phyloP scores from a whole-genome alignment of 1,140 invertebrate species.

The Sarcophaga peregrina region DNA sequence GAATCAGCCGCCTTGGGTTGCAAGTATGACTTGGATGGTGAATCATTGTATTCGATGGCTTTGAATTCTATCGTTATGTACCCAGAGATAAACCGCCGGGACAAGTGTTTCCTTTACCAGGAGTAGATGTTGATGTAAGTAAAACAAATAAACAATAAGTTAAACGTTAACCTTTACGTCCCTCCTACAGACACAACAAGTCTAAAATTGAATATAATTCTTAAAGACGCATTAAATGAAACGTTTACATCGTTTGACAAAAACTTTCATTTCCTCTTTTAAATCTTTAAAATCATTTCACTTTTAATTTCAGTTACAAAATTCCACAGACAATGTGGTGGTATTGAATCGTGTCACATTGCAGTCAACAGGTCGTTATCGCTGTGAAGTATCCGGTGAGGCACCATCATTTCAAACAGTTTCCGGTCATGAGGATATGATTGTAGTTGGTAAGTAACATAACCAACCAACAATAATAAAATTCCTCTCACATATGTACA shows the following conservation, averaged over 20 bases:
- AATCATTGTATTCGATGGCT: conserved; percentile 84
- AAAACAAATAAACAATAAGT: conserved; percentile 14
- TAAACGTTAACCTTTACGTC: too few species aligned
- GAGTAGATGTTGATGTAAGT: conserved; percentile 87
- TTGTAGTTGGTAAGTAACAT: conserved; percentile 76
- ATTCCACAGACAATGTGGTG: conserved; percentile 76
- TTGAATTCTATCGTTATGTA: conserved; percentile 87
- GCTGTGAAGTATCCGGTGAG: conserved; percentile 84
- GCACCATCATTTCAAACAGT: conserved; percentile 81
- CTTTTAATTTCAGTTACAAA: conserved; percentile 71
- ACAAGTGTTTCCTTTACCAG: conserved; percentile 78
- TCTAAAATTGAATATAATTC: too few species aligned
- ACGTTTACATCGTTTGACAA: too few species aligned
- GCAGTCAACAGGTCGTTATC: conserved; percentile 77
- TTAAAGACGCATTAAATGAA: too few species aligned
- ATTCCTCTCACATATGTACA: too few species aligned
- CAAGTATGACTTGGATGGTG: conserved; percentile 82
- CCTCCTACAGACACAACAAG: too few species aligned
- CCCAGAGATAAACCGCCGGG: conserved; percentile 78
- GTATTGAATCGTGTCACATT: conserved; percentile 75
- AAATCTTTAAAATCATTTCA: background rate
- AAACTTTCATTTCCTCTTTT: background rate
- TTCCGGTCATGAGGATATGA: conserved; percentile 78
- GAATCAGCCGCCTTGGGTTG: conserved; percentile 78
- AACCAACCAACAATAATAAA: background rate